Percentiles rank a stretch among this genome's conserved stretches.
Evolutionary conservation across 2,113 vertebrate genomes (phyloP).

Genomic region (Nematolebias whitei): DNA sequence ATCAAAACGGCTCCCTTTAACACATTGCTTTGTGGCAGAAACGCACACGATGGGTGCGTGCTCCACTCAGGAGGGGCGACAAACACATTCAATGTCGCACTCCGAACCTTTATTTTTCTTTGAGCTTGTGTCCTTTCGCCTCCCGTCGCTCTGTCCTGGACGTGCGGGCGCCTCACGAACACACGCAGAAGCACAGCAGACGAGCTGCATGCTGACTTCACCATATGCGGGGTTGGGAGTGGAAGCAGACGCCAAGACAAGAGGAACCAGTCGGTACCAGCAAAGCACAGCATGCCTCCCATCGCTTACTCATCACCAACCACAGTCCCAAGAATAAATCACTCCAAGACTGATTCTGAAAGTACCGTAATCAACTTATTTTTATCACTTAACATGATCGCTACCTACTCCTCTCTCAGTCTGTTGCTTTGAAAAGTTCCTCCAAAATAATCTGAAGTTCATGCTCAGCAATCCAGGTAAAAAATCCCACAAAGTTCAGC

Average conservation of each 20-base stretch:
- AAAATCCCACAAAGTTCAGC: too few relatives aligned
- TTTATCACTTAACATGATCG: background rate
- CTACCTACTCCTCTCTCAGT: background rate
- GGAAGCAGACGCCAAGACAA: slow-evolving; percentile 68
- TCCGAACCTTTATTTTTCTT: slow-evolving; percentile 25
- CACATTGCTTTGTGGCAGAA: slow-evolving; percentile 64
- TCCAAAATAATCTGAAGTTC: too few relatives aligned
- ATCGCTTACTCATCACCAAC: slow-evolving; percentile 63
- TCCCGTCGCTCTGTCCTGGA: slow-evolving; percentile 17
- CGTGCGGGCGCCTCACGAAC: slow-evolving; percentile 25
- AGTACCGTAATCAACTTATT: slow-evolving; percentile 2
- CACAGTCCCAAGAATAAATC: slow-evolving; percentile 55
- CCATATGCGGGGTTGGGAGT: slow-evolving; percentile 67
- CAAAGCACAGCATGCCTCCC: slow-evolving; percentile 65
- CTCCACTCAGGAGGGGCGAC: slow-evolving; percentile 19
- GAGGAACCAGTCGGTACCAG: slow-evolving; percentile 62
- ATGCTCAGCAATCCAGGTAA: too few relatives aligned
- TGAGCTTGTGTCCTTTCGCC: slow-evolving; percentile 8
- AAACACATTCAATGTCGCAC: slow-evolving; percentile 38
- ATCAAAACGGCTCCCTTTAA: slow-evolving; percentile 67
- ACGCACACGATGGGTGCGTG: slow-evolving; percentile 48
- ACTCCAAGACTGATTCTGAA: slow-evolving; percentile 11
- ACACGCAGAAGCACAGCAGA: slow-evolving; percentile 21
- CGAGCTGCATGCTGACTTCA: slow-evolving; percentile 59
- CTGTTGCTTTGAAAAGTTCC: background rate